A percentile compares a stretch with the other conserved stretches of the same genome.
Evolutionary conservation across 2,888 invertebrate genomes (phyloP).

Genomic region (Drosophila neotestacea): DNA sequence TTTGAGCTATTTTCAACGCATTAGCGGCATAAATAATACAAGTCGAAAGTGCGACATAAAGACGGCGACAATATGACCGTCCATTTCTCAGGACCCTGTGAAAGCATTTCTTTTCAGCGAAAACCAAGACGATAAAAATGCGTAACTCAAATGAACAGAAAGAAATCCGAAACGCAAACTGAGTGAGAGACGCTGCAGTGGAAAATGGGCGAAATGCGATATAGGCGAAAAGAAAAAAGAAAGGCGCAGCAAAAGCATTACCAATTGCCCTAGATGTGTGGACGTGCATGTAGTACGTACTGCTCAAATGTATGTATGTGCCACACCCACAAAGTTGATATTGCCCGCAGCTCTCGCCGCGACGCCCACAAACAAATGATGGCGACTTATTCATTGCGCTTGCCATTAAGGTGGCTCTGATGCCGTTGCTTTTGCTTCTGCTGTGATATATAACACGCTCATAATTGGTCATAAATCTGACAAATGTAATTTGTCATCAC

Average conservation of each 20-base stretch:
- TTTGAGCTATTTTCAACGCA: conserved; percentile 80
- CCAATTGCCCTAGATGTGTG: conserved; percentile 37
- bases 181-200: conserved; percentile 38
- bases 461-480: conserved; percentile 85
- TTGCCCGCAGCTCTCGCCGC: conserved; percentile 42
- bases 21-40: conserved; percentile 79
- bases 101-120: conserved; percentile 11
- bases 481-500: conserved; percentile 84
- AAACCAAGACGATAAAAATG: conserved; percentile 21
- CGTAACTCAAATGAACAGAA: conserved; percentile 43
- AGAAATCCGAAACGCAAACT: conserved; percentile 22
- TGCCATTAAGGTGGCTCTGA: conserved; percentile 77
- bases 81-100: conserved; percentile 56
- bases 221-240: conserved; percentile 34
- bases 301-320: conserved; percentile 23
- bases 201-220: conserved; percentile 67
- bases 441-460: conserved; percentile 84
- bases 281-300: neutral
- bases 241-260: conserved; percentile 36
- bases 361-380: conserved; percentile 73
- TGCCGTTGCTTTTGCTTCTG: conserved; percentile 35
- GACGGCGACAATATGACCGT: conserved; percentile 49
- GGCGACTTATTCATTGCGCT: conserved; percentile 80
- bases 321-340: conserved; percentile 23
- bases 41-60: conserved; percentile 65